Evolutionary conservation across 2,888 invertebrate genomes (phyloP), one percentile per base, ranked within the genome.

Genomic region (Shargacucullia verbasci): DNA sequence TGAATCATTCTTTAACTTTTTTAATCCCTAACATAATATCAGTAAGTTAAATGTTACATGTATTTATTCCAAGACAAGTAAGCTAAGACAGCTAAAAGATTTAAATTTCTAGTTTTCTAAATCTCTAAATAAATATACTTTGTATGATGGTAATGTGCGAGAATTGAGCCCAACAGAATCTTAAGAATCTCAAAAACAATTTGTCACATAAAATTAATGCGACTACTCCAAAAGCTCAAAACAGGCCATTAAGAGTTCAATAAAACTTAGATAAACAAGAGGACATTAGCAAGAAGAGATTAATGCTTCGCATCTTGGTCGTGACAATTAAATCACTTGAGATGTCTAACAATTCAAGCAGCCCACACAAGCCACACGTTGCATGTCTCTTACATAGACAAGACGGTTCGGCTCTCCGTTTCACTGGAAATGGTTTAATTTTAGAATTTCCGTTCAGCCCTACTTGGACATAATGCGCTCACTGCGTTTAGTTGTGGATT

Each of bases 391-490:
- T 86, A 83, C 85, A 84, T 84, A 89, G 84, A 89, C 89, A 86
- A 88, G 87, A 82, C 87, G 83, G 81, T 85, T 84, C 81, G 83
- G 78, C 76, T 77, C 80, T 82, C 81, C 86, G 88, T 90, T 92
- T 94, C 91, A 83, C 84, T 90, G 88, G 90, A 92, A 93, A 87
- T 83, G 78, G 86, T 88, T 89, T 93, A 93, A 90, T 87, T 90
- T 91, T 94, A 94, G 93, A 93, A 91, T 92, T 85, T 91, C 90
- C 89, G 91, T 90, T 87, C 88, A 86, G 83, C 89, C 90, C 86
- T 88, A 89, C 85, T 88, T 89, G 87, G 90, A 84, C 73, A 81
- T 88, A 89, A 91, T 90, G 88, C 85, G 86, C 86, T 88, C 87
- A 86, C 86, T 88, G 83, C 84, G 79, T 86, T 87, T 86, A 81